Base-by-base conservation (phyloP, 1,140 invertebrate genomes). In the Cydia splendana region DNA sequence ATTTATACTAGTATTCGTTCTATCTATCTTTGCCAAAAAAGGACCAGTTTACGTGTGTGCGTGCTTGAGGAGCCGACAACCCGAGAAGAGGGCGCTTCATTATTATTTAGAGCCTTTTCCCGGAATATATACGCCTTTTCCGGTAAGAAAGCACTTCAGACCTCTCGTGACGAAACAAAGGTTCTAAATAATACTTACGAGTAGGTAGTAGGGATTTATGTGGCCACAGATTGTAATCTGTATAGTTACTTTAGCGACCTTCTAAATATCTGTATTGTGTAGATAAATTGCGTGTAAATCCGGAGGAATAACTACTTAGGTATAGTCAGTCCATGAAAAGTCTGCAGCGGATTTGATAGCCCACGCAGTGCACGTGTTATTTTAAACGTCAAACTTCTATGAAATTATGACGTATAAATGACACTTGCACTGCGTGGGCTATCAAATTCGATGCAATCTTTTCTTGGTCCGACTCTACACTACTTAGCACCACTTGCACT, bases 141-240 rank as follows among this genome's bases (percentile, higher is more conserved):
- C 57, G 18, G 20, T 12, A 12, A 62, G 20, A 62, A 62, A n/a
- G 57, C n/a, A n/a, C 57, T 24, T 24, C 18, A 12, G 20, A 12
- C 57, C 57, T 62, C 57, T 62, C 20, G 57, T 62, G 57, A 24
- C 57, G 57, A 62, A 62, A 24, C 57, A 24, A 48, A 57, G 57
- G 0, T 62, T 62, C 57, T 62, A 24, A 62, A 62, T 24, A 24
- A 62, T 62, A 62, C 57, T 62, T 62, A 24, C 18, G 9, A 9
- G 15, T 5, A 62, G 20, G n/a, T 1, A 62, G 20, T 24, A 10
- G n/a, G 20, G 7, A 62, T 62, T 24, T 62, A 62, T 62, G 57
- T 62, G 15, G n/a, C 20, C 57, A 62, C 10, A n/a, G 53, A 62
- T 62, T 24, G 20, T 62, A 48, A 12, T 18, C 24, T 57, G 20